phyloP scores from a whole-genome alignment of 2,113 vertebrate genomes.

The Pterocles burchelli region DNA sequence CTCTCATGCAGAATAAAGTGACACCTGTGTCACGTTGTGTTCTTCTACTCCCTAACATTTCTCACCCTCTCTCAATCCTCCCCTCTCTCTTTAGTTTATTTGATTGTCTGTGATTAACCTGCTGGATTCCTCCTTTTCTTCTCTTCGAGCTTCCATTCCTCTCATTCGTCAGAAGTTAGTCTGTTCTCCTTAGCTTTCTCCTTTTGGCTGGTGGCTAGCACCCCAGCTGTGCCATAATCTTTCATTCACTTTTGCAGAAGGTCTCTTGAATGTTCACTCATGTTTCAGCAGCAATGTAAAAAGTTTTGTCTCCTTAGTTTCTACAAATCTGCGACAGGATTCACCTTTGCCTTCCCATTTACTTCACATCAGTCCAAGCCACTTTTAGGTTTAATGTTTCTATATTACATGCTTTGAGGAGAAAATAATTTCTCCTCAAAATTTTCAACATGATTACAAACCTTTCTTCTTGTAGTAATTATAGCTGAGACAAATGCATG shows the following conservation, averaged over 20 bases:
- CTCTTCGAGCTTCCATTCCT: neutral
- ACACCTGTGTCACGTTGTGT: neutral
- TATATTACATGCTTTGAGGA: neutral
- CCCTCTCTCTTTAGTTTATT: neutral
- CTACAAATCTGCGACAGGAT: neutral
- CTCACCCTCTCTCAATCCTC: neutral
- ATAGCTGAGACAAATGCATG: neutral
- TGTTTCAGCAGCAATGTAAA: neutral
- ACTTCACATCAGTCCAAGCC: neutral
- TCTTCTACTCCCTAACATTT: neutral
- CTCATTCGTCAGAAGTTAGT: neutral
- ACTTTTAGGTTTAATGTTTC: neutral
- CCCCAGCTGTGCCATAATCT: neutral
- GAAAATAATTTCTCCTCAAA: neutral
- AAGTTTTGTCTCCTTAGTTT: neutral
- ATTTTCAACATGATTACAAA: neutral
- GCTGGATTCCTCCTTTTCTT: neutral
- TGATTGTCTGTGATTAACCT: rapidly evolving
- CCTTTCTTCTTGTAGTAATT: neutral
- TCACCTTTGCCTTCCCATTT: neutral
- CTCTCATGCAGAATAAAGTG: neutral
- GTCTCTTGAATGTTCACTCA: neutral
- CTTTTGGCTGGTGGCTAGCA: neutral
- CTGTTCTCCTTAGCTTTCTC: neutral
- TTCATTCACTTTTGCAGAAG: neutral